These are phyloP conservation scores for Phenganax subtilis DNA, from an alignment of 92 coral and sea anemone genomes.

Conservation along the genomic window DNA sequence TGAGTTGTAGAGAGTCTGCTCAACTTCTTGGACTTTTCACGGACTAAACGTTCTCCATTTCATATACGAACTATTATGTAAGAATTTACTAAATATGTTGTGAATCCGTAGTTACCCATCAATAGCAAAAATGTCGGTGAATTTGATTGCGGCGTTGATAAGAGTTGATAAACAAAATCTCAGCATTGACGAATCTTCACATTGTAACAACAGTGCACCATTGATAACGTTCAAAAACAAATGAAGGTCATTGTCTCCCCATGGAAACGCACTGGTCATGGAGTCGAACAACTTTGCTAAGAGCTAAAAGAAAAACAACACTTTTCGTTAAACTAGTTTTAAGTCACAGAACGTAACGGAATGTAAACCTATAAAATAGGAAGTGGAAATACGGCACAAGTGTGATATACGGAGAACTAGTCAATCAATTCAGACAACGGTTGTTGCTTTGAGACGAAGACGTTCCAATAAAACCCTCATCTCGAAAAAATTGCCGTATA, in stretches of 20 bases:
- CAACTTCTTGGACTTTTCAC: neutral
- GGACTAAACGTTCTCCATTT: neutral
- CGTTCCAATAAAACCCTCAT: no score
- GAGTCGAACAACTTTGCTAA: slow-evolving; percentile 74
- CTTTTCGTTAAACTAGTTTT: neutral
- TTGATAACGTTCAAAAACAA: slow-evolving; percentile 89
- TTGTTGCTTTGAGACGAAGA: no score
- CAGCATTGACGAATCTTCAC: slow-evolving; percentile 90
- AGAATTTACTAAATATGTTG: neutral
- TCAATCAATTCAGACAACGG: no score
- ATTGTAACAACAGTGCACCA: slow-evolving; percentile 87
- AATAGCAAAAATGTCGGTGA: slow-evolving; percentile 77
- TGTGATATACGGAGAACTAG: no score
- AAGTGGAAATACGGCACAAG: no score
- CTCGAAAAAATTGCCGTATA: no score
- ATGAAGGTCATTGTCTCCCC: slow-evolving; percentile 92
- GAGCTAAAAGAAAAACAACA: slow-evolving; percentile 51
- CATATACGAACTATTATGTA: neutral
- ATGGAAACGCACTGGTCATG: slow-evolving; percentile 90
- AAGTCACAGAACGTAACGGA: no score
- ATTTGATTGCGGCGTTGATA: slow-evolving; percentile 83
- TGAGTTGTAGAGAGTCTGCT: neutral
- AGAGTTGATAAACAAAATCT: slow-evolving; percentile 83
- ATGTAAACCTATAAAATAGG: no score
- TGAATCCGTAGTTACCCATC: slow-evolving; percentile 67